A percentile compares a stretch with the other conserved stretches of the same genome.
Conservation (phyloP, 2,113 vertebrate genomes). For the Eptesicus fuscus region DNA sequence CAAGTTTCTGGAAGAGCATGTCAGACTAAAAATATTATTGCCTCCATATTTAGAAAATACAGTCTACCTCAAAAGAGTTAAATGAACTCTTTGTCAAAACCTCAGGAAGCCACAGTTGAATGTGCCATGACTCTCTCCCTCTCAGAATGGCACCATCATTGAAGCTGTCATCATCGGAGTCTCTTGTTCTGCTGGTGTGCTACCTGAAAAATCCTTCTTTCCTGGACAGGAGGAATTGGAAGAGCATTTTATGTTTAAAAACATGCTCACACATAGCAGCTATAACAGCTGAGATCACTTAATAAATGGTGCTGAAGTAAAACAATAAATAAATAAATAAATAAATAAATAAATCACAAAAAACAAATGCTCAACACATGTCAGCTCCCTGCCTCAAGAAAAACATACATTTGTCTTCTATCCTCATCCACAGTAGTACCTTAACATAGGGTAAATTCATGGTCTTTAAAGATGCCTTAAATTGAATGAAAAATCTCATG, state of each 20-base stretch:
- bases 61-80: not conserved
- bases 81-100: conserved; percentile 67
- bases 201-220: conserved; percentile 72
- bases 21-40: not conserved
- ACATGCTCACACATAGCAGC: conserved; percentile 64
- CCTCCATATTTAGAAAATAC: not conserved
- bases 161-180: conserved; percentile 63
- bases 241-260: conserved; percentile 66
- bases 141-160: conserved; percentile 67
- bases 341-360: not conserved
- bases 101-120: conserved; percentile 77
- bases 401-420: not conserved
- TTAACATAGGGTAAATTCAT: not conserved
- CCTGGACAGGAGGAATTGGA: conserved; percentile 76
- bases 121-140: conserved; percentile 63
- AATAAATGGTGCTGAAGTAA: conserved; percentile 58
- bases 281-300: conserved; percentile 74
- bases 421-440: not conserved
- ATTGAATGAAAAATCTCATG: not conserved
- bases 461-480: not conserved
- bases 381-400: not conserved
- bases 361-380: not conserved
- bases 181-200: conserved; percentile 71
- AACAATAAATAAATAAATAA: not conserved
- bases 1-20: not conserved